Percentiles rank a stretch among this genome's conserved stretches.
phyloP scores from a whole-genome alignment of 2,113 vertebrate species.

The Phaetusa simplex region DNA sequence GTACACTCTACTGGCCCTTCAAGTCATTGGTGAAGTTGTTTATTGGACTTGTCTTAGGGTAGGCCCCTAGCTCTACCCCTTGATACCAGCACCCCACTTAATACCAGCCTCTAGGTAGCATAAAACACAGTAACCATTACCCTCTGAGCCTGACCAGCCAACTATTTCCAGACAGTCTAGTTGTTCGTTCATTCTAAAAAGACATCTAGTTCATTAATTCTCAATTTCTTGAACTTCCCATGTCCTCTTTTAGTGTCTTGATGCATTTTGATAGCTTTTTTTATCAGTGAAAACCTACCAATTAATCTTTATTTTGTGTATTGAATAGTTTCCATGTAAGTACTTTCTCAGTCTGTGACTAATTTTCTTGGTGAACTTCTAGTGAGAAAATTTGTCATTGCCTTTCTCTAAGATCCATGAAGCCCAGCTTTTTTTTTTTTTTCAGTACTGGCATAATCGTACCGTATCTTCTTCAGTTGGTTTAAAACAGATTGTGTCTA shows the following conservation, averaged over 20 bases:
- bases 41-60: background rate
- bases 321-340: background rate
- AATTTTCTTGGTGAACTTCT: background rate
- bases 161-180: background rate
- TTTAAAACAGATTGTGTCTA: background rate
- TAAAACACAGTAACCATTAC: background rate
- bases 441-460: background rate
- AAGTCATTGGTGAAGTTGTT: background rate
- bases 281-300: background rate
- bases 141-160: background rate
- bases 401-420: background rate
- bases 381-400: background rate
- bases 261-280: background rate
- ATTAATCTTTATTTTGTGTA: background rate
- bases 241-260: background rate
- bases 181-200: background rate
- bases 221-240: background rate
- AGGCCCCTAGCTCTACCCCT: background rate
- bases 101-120: background rate
- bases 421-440: background rate
- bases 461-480: fast-evolving
- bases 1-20: background rate
- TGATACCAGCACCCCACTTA: background rate
- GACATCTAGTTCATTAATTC: background rate
- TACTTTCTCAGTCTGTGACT: background rate